phyloP scores from a whole-genome alignment of 2,113 vertebrate species.

The Platanista minor region DNA sequence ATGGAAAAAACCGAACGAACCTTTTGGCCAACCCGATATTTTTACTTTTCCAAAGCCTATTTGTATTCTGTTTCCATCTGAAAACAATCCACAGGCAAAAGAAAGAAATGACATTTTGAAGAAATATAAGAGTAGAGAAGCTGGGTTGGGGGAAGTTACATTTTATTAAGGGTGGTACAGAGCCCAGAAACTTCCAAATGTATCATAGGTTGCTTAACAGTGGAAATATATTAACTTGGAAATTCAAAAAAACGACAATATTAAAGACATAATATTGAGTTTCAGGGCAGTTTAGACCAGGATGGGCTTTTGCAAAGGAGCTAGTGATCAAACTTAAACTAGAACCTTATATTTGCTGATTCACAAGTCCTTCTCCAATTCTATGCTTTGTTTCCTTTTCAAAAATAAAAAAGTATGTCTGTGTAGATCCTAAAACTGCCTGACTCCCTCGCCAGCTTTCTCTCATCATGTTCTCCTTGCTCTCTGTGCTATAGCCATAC shows the following conservation, averaged over 20 bases:
- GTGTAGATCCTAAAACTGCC: background rate
- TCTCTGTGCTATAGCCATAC: background rate
- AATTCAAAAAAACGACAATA: conserved; percentile 10
- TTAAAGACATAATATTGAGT: background rate
- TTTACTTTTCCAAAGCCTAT: conserved; percentile 58
- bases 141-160: background rate
- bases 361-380: conserved; percentile 34
- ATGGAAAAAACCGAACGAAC: no score
- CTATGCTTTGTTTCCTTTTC: conserved; percentile 15
- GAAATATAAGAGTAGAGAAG: background rate
- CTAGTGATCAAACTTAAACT: background rate
- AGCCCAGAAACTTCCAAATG: conserved; percentile 1
- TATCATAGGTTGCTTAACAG: background rate
- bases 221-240: background rate
- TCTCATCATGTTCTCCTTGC: background rate
- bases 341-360: background rate
- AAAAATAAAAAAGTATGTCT: background rate
- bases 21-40: background rate
- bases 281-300: background rate
- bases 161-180: background rate
- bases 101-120: conserved; percentile 36
- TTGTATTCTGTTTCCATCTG: conserved; percentile 55
- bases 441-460: background rate
- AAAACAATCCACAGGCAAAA: conserved; percentile 29
- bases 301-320: conserved; percentile 24